Conservation (phyloP, 2,113 vertebrate genomes). For the Gnathonemus longibarbis region DNA sequence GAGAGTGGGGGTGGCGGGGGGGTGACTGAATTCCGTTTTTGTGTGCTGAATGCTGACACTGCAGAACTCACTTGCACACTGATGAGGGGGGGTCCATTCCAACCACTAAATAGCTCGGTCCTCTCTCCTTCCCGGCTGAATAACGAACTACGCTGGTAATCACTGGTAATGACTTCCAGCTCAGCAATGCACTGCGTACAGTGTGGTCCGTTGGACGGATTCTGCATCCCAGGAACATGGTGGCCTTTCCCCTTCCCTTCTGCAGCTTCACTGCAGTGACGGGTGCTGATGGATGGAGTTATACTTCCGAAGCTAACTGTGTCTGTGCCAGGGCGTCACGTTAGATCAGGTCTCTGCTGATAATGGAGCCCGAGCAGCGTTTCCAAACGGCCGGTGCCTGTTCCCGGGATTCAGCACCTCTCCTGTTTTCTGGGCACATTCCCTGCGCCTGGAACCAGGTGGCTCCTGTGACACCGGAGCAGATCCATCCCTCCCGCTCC, state of each 20-base stretch:
- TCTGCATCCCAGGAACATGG: constrained; percentile 17
- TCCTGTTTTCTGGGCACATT: constrained; percentile 22
- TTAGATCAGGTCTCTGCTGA: constrained; percentile 3
- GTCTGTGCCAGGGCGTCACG: constrained; percentile 10
- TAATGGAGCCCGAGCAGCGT: background rate
- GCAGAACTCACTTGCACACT: constrained; percentile 60
- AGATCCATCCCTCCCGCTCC: background rate
- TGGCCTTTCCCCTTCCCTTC: background rate
- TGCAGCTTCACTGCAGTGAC: constrained; percentile 5
- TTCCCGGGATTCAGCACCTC: background rate
- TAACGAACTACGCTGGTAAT: constrained; percentile 60
- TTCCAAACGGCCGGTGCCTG: background rate
- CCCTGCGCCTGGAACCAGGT: constrained; percentile 11
- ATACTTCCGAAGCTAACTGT: background rate
- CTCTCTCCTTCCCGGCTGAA: constrained; percentile 51
- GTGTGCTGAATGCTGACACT: constrained; percentile 65
- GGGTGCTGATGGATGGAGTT: background rate
- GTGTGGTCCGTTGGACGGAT: constrained; percentile 34
- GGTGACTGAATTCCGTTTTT: constrained; percentile 67
- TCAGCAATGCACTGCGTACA: constrained; percentile 28
- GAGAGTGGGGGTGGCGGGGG: constrained; percentile 39
- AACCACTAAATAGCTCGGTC: constrained; percentile 55
- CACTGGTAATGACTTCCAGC: constrained; percentile 60
- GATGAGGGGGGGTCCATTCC: constrained; percentile 51
- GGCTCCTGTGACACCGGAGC: constrained; percentile 23